phyloP scores from a whole-genome alignment of 2,113 vertebrate genomes.

The Ornithorhynchus anatinus region DNA sequence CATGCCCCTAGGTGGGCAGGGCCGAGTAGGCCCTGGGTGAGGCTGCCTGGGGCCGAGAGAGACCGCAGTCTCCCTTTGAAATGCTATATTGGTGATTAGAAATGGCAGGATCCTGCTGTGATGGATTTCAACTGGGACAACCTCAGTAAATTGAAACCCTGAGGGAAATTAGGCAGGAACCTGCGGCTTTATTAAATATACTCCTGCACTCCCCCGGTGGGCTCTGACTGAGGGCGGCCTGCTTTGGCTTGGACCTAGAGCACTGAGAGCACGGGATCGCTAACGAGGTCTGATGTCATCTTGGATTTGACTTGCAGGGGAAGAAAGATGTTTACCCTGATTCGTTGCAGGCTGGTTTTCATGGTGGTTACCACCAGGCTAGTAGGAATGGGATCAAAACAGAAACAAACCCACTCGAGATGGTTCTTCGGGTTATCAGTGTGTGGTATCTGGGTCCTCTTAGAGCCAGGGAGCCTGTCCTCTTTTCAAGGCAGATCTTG shows the following conservation, averaged over 20 bases:
- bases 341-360: too few relatives aligned
- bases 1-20: too few relatives aligned
- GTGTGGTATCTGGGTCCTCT: background rate
- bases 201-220: slow-evolving; percentile 44
- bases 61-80: background rate
- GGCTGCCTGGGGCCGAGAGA: background rate
- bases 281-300: too few relatives aligned
- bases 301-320: too few relatives aligned
- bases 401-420: background rate
- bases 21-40: too few relatives aligned
- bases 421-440: background rate
- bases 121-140: slow-evolving; percentile 46
- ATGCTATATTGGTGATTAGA: background rate
- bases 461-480: background rate
- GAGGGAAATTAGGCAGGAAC: slow-evolving; percentile 54
- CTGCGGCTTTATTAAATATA: slow-evolving; percentile 62
- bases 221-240: background rate
- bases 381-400: background rate
- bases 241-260: too few relatives aligned
- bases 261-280: too few relatives aligned
- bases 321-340: too few relatives aligned
- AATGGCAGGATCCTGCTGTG: slow-evolving; percentile 3
- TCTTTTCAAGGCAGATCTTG: background rate
- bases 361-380: slow-evolving; percentile 31
- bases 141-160: slow-evolving; percentile 40